Percentiles rank a stretch among this genome's conserved stretches.
Conservation (phyloP, 2,888 invertebrate species). For the Mythimna vitellina region DNA sequence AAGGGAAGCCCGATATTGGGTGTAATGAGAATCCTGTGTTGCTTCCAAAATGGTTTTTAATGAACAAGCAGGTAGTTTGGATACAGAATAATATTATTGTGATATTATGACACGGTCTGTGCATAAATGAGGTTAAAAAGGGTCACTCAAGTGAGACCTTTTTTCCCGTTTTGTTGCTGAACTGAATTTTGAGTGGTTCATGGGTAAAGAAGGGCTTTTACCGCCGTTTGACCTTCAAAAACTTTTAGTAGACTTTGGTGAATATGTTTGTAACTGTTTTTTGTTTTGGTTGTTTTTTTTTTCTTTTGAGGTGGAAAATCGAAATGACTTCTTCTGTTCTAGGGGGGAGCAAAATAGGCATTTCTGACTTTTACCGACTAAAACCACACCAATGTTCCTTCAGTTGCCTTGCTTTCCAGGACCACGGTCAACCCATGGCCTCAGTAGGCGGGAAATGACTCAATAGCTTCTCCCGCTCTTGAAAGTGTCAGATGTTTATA, state of each 20-base stretch:
- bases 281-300: too few species aligned
- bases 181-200: conserved; percentile 33
- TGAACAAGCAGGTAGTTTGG: conserved; percentile 16
- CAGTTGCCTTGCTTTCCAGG: too few species aligned
- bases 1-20: conserved; percentile 41
- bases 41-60: conserved; percentile 39
- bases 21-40: conserved; percentile 45
- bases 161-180: conserved; percentile 21
- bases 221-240: conserved; percentile 23
- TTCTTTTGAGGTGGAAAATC: too few species aligned
- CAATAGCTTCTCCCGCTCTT: too few species aligned
- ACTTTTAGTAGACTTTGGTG: not conserved
- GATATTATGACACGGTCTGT: conserved; percentile 7
- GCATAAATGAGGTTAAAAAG: conserved; percentile 29
- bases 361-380: too few species aligned
- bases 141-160: conserved; percentile 11
- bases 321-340: too few species aligned
- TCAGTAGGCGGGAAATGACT: too few species aligned
- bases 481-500: too few species aligned
- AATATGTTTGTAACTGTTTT: too few species aligned
- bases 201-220: not conserved
- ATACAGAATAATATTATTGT: not conserved
- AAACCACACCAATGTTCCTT: too few species aligned
- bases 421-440: too few species aligned
- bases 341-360: too few species aligned